phyloP scores from a whole-genome alignment of 2,113 vertebrate genomes.

The Phrynosoma platyrhinos region DNA sequence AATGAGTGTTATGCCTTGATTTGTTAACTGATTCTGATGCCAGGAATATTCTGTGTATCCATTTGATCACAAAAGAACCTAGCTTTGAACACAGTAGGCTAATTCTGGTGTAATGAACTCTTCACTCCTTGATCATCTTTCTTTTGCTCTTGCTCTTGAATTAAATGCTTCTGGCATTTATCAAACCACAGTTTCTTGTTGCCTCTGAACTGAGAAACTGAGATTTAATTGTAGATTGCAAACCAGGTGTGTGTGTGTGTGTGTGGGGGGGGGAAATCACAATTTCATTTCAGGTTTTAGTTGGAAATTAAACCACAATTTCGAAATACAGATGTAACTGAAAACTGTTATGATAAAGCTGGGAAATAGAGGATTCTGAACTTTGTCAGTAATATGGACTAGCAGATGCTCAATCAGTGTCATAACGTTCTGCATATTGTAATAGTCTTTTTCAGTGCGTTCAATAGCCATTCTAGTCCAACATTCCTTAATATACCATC shows the following conservation, averaged over 20 bases:
- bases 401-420: background rate
- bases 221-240: background rate
- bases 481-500: background rate
- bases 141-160: background rate
- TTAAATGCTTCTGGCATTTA: background rate
- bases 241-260: no score
- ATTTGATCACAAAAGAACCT: background rate
- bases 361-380: no score
- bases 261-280: no score
- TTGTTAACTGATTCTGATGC: background rate
- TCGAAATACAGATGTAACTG: no score
- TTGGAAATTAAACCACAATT: background rate
- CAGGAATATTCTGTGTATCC: background rate
- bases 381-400: background rate
- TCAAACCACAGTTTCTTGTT: background rate
- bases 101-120: no score
- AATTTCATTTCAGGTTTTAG: background rate
- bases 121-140: no score
- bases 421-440: background rate
- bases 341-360: no score
- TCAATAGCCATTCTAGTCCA: background rate
- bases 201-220: background rate
- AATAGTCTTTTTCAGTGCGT: background rate
- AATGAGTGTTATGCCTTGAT: background rate
- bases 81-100: background rate